Conservation (phyloP, 2,797 vertebrate species). For the Tokudaia muenninki region DNA sequence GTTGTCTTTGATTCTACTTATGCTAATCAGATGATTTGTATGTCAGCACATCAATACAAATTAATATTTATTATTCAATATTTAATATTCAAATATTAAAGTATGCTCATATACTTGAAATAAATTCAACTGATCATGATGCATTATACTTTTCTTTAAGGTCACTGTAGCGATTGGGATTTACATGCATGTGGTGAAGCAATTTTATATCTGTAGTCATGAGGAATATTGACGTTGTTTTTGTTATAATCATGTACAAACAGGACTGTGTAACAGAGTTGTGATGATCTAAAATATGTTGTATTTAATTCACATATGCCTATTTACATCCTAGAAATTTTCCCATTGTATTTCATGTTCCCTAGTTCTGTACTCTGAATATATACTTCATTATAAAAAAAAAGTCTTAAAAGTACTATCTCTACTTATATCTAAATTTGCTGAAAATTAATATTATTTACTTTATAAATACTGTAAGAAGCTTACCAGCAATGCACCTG, state of each 20-base stretch:
- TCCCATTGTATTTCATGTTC: neutral
- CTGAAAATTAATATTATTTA: slow-evolving; percentile 3
- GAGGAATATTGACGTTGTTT: neutral
- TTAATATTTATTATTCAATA: neutral
- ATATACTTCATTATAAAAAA: neutral
- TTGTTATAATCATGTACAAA: neutral
- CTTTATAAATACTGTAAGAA: neutral
- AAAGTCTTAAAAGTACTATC: neutral
- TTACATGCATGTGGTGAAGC: neutral
- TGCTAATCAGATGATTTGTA: neutral
- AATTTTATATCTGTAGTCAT: neutral
- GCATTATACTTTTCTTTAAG: neutral
- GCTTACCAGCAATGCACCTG: neutral
- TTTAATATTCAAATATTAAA: slow-evolving; percentile 24
- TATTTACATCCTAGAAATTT: neutral
- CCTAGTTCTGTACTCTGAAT: neutral
- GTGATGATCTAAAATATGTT: neutral
- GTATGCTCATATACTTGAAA: slow-evolving; percentile 2
- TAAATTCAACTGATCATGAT: neutral
- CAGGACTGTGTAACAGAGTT: neutral
- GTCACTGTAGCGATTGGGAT: neutral
- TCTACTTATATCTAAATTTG: neutral
- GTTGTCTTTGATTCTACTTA: neutral
- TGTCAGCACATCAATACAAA: neutral
- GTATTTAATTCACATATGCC: neutral